Conservation (phyloP, 2,888 invertebrate genomes). For the Epinotia ramella region DNA sequence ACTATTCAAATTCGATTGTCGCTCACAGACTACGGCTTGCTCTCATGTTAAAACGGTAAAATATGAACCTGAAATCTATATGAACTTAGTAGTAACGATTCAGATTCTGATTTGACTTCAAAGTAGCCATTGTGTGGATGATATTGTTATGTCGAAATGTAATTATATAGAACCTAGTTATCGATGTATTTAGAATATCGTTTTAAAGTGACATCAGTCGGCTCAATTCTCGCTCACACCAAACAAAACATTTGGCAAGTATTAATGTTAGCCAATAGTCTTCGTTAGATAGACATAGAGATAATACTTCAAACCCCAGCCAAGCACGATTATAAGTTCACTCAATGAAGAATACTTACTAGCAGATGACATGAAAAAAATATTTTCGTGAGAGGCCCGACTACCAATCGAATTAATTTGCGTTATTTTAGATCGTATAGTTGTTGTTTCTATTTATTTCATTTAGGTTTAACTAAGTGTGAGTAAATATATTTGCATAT, state of each 20-base stretch:
- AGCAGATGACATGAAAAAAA: not conserved
- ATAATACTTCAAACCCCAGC: constrained; percentile 57
- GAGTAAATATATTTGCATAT: not conserved
- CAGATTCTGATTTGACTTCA: not conserved
- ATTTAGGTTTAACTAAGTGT: not conserved
- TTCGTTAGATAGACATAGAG: constrained; percentile 43
- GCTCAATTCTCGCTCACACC: constrained; percentile 68
- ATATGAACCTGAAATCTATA: not conserved
- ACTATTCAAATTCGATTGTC: not conserved
- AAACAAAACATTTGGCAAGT: constrained; percentile 73
- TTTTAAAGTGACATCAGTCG: constrained; percentile 4
- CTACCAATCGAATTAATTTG: no score
- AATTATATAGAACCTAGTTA: constrained; percentile 11
- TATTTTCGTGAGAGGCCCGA: not conserved
- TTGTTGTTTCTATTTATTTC: not conserved
- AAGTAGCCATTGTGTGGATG: not conserved
- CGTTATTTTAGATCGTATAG: no score
- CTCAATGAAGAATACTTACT: constrained; percentile 31
- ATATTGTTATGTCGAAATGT: not conserved
- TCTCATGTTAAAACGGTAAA: constrained; percentile 6
- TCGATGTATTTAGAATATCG: constrained; percentile 28
- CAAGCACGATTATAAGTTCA: constrained; percentile 68
- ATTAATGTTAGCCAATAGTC: constrained; percentile 47
- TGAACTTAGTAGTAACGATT: not conserved
- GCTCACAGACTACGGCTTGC: not conserved